A percentile compares a stretch with the other conserved stretches of the same genome.
These are phyloP conservation scores for Guaruba guarouba DNA, from an alignment of 2,113 vertebrate genomes.

Conservation along the genomic window DNA sequence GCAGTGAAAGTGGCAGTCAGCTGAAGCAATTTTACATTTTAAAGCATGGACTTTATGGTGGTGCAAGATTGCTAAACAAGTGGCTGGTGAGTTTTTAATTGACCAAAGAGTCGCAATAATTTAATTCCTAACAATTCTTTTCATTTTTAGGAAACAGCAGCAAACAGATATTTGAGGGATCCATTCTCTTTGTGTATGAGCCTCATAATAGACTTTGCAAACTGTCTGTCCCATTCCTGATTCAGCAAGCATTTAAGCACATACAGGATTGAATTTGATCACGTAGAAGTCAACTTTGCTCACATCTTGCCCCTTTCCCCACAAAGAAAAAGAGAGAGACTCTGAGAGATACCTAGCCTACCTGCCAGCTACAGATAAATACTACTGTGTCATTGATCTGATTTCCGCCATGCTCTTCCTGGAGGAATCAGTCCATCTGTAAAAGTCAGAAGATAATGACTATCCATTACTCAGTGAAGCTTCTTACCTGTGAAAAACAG, in stretches of 20 bases:
- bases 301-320: accelerated
- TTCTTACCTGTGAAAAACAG: constrained; percentile 4
- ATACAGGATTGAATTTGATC: neutral
- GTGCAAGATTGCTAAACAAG: neutral
- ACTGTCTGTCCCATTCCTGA: neutral
- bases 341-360: neutral
- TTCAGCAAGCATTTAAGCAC: neutral
- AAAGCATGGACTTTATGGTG: neutral
- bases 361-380: neutral
- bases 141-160: neutral
- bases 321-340: accelerated
- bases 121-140: neutral
- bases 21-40: neutral
- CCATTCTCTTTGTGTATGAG: neutral
- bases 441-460: neutral
- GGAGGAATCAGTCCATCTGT: neutral
- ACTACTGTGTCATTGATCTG: neutral
- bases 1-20: neutral
- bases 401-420: neutral
- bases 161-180: neutral
- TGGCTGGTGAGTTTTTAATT: neutral
- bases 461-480: neutral
- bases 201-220: neutral
- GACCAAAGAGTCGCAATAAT: neutral
- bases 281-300: neutral